Base-by-base conservation (phyloP, 2,113 vertebrate genomes). In the Anguilla rostrata region DNA sequence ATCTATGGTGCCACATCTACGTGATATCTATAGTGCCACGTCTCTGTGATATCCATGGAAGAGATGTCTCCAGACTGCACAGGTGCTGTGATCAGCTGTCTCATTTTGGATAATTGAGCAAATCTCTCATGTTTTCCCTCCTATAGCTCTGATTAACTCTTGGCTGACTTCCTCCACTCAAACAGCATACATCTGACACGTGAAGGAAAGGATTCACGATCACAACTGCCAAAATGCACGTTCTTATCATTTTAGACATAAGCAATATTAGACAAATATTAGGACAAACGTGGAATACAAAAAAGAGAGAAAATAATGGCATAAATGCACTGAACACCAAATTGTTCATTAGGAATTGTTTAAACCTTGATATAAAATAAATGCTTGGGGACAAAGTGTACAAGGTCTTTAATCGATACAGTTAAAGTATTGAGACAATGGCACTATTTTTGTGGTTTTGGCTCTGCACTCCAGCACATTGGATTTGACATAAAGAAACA, bases 101-200 rank as follows among this genome's bases (percentile, higher is more conserved):
- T 11, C 40, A 22, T 22, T 92, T 94, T 92, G 94, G 87, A 93
- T 95, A 96, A 95, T 94, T 94, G 94, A 96, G 94, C 94, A 93
- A 92, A 95, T 91, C 94, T 93, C 91, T 93, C 90, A 95, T 95
- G 94, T 94, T 91, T 92, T 90, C 86, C 91, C 93, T 94, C 91
- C 93, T 93, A 93, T 93, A 93, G 93, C 92, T 92, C 90, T 90
- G 92, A 94, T 94, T 94, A 93, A 83, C 85, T 88, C 56, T 82
- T 84, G 87, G 90, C 89, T 86, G 46, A 90, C 85, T 89, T 87
- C 90, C 90, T 87, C 86, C 88, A 82, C 86, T 89, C 88, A 91
- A 91, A 81, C 66, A 91, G 88, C 87, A 90, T 91, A 79, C 56
- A 60, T 78, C 26, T 86, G 89, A 91, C 91, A 86, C 12, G 3